Evolutionary conservation across 2,113 vertebrate species (phyloP).

Genomic region (Monarcha castaneiventris): DNA sequence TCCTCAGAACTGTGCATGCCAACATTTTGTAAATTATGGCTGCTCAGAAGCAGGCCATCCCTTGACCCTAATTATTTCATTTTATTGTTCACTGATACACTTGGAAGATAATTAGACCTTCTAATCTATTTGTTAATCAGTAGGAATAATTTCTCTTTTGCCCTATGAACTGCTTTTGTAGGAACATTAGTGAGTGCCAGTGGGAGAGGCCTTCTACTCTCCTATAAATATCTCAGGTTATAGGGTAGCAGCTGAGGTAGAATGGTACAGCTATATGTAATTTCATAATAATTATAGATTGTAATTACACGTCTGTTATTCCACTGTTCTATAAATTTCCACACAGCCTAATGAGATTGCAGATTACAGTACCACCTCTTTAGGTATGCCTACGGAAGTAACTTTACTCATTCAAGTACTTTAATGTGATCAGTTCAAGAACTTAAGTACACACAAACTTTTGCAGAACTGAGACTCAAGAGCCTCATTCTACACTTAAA

Average conservation of each 20-base stretch:
- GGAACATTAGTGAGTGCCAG: conserved; percentile 43
- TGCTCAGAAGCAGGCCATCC: conserved; percentile 1
- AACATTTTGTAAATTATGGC: not conserved
- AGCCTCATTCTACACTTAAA: not conserved
- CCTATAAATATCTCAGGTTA: not conserved
- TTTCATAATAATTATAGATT: not conserved
- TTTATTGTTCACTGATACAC: conserved; percentile 20
- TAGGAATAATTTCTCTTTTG: conserved; percentile 41
- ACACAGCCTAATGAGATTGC: not conserved
- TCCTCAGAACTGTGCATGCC: not conserved
- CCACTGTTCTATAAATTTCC: not conserved
- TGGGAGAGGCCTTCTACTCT: not conserved
- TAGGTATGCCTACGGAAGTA: not conserved
- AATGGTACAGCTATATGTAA: not conserved
- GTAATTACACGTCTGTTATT: not conserved
- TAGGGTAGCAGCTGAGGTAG: not conserved
- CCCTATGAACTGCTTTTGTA: conserved; percentile 5
- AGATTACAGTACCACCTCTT: not conserved
- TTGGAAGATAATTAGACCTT: conserved; percentile 22
- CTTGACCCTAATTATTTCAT: conserved; percentile 58
- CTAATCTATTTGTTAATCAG: conserved; percentile 50
- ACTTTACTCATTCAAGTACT: not conserved
- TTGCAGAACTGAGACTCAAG: not conserved
- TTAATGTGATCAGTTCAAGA: not conserved
- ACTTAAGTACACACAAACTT: not conserved